phyloP scores from a whole-genome alignment of 2,797 vertebrate genomes.

The Anguilla obscura region DNA sequence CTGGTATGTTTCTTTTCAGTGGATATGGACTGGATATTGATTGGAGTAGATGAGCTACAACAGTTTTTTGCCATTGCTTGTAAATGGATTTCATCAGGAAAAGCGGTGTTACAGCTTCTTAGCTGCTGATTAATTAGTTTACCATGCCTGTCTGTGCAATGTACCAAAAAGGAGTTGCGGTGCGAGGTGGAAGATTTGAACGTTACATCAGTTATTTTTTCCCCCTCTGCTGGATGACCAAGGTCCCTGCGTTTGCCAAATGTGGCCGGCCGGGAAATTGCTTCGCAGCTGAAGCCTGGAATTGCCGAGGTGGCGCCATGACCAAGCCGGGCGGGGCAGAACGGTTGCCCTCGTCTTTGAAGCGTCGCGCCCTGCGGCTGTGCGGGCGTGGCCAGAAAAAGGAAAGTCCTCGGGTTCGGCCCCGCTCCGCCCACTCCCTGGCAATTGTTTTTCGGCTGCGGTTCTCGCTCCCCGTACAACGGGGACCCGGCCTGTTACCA shows the following conservation, averaged over 20 bases:
- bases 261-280: not conserved
- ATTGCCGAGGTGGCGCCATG: not conserved
- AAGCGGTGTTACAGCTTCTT: not conserved
- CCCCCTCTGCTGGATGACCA: conserved; percentile 3
- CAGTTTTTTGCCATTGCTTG: not conserved
- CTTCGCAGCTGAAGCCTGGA: too few species aligned
- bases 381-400: not conserved
- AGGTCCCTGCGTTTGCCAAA: conserved; percentile 3
- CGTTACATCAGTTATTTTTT: not conserved
- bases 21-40: not conserved
- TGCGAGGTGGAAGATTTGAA: conserved; percentile 14
- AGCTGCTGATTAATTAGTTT: not conserved
- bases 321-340: not conserved
- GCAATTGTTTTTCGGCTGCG: conserved; percentile 9
- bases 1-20: not conserved
- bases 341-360: not conserved
- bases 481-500: not conserved
- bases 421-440: not conserved
- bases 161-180: not conserved
- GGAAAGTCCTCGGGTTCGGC: too few species aligned
- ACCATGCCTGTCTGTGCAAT: not conserved
- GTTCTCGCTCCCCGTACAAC: not conserved
- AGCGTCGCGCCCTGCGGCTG: conserved; percentile 10
- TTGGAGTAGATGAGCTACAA: not conserved
- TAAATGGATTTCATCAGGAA: not conserved